A percentile compares a stretch with the other conserved stretches of the same genome.
Evolutionary conservation across 2,797 vertebrate species (phyloP).

Genomic region (Luscinia luscinia): DNA sequence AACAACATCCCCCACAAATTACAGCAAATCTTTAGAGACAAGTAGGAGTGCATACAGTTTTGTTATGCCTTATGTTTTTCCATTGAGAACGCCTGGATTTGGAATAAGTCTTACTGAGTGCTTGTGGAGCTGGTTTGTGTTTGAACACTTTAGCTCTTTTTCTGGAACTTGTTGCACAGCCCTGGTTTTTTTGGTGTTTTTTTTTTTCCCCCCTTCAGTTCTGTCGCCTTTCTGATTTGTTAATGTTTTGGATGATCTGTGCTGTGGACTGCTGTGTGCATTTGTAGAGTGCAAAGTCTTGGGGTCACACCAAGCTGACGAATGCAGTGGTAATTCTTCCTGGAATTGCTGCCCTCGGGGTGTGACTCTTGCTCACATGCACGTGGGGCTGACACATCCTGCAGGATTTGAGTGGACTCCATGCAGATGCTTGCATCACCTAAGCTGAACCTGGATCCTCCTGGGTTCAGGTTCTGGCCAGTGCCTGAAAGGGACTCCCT

Average conservation of each 20-base stretch:
- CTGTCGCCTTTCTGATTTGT: neutral
- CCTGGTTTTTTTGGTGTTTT: neutral
- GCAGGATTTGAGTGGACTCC: neutral
- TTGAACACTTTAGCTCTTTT: neutral
- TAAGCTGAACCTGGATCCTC: neutral
- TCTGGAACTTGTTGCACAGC: neutral
- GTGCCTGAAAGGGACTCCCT: neutral
- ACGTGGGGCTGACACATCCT: neutral
- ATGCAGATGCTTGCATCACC: fast-evolving
- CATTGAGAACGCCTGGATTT: neutral
- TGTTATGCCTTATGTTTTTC: fast-evolving
- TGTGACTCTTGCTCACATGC: neutral
- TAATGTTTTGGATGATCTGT: neutral
- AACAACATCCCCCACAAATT: neutral
- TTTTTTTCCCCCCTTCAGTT: neutral
- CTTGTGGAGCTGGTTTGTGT: neutral
- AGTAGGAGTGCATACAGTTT: neutral
- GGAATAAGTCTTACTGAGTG: neutral
- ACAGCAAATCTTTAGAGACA: neutral
- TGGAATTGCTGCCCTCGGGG: fast-evolving
- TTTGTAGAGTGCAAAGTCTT: neutral
- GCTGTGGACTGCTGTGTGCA: neutral
- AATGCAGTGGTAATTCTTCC: neutral
- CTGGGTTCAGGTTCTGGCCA: neutral
- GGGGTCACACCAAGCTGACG: neutral